phyloP scores from a whole-genome alignment of 92 coral and sea anemone species.

The Porites lobata region DNA sequence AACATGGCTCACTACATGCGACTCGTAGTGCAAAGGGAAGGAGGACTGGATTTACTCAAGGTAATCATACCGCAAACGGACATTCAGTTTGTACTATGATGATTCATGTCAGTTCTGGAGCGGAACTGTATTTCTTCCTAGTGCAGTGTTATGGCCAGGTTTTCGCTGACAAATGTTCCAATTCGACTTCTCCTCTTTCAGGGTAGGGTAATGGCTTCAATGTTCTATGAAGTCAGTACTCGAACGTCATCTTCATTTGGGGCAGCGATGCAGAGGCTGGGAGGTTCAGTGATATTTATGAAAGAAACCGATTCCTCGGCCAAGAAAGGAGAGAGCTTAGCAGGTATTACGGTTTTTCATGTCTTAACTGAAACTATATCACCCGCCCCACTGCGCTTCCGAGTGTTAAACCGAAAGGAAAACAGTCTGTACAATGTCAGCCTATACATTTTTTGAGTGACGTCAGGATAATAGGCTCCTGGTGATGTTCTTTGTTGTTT shows the following conservation, averaged over 20 bases:
- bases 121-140: too few relatives aligned
- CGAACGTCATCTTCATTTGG: conserved; percentile 93
- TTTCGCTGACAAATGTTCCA: too few relatives aligned
- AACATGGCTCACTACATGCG: conserved; percentile 97
- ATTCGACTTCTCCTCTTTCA: conserved; percentile 33
- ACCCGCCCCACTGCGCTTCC: too few relatives aligned
- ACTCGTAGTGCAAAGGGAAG: conserved; percentile 82
- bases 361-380: too few relatives aligned
- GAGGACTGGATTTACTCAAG: conserved; percentile 83
- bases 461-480: too few relatives aligned
- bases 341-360: conserved; percentile 63
- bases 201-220: conserved; percentile 97
- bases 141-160: too few relatives aligned
- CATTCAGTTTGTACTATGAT: background rate
- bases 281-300: conserved; percentile 93
- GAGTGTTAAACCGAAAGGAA: too few relatives aligned
- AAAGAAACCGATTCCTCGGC: conserved; percentile 93
- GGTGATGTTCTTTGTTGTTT: background rate
- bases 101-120: too few relatives aligned
- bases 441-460: too few relatives aligned
- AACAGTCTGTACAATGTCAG: too few relatives aligned
- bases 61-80: conserved; percentile 28
- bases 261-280: conserved; percentile 98
- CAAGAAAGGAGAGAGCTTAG: conserved; percentile 94
- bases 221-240: conserved; percentile 97